Conservation (phyloP, 1,140 invertebrate genomes). For the Magallana ariakensis region DNA sequence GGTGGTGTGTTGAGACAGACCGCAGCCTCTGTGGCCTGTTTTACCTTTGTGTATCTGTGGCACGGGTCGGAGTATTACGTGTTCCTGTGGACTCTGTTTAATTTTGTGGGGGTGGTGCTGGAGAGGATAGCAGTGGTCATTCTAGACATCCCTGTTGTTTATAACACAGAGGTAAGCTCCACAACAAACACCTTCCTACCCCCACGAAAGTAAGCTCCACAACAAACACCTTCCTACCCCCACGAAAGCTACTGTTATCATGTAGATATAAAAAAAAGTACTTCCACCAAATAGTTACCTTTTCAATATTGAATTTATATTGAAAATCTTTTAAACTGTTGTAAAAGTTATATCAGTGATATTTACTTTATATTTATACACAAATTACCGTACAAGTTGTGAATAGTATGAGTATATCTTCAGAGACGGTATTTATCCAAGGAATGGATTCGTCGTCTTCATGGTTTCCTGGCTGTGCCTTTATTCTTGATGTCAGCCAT, state of each 20-base stretch:
- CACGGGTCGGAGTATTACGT: conserved; percentile 90
- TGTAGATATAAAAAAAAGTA: too few species aligned
- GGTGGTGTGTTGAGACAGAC: conserved; percentile 83
- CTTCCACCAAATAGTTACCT: too few species aligned
- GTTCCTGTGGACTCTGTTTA: conserved; percentile 91
- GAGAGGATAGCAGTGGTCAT: conserved; percentile 82
- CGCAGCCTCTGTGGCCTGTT: conserved; percentile 88
- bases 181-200: neutral
- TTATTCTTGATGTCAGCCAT: conserved; percentile 88
- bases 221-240: too few species aligned
- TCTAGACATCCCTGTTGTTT: conserved; percentile 36
- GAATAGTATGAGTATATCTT: neutral
- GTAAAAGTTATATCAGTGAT: neutral
- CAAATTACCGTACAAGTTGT: too few species aligned
- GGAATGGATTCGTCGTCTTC: conserved; percentile 81
- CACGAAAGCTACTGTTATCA: too few species aligned
- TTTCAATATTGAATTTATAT: too few species aligned
- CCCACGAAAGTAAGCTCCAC: neutral
- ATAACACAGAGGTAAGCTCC: conserved; percentile 53
- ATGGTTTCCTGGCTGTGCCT: conserved; percentile 85
- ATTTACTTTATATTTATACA: neutral
- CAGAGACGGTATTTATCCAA: conserved; percentile 22
- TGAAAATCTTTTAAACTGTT: neutral
- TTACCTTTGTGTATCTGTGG: conserved; percentile 93
- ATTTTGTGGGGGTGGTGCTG: conserved; percentile 88